phyloP scores from a whole-genome alignment of 2,888 invertebrate genomes.

The Tinea trinotella region DNA sequence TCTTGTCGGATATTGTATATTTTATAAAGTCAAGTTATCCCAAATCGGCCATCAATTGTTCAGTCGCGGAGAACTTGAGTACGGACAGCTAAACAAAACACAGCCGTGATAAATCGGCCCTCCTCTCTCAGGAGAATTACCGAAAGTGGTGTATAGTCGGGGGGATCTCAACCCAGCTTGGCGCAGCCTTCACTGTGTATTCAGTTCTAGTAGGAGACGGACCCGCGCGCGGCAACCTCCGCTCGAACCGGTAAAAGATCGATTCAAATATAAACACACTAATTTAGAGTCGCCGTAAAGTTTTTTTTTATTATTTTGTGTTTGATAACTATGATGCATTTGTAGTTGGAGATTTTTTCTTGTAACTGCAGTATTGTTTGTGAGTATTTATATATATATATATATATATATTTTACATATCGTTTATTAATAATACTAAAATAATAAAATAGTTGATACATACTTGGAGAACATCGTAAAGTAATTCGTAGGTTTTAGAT shows the following conservation, averaged over 20 bases:
- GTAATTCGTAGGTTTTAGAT: no score
- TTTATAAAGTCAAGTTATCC: no score
- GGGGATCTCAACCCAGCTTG: constrained; percentile 47
- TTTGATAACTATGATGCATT: constrained; percentile 34
- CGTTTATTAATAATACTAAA: not conserved
- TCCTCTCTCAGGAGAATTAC: constrained; percentile 57
- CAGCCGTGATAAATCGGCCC: constrained; percentile 54
- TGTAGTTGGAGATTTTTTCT: constrained; percentile 27
- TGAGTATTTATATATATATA: constrained; percentile 4
- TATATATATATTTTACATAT: no score
- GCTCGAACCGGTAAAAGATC: constrained; percentile 8
- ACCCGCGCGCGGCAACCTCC: constrained; percentile 2
- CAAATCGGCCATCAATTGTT: no score
- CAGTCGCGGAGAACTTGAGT: no score
- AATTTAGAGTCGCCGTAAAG: not conserved
- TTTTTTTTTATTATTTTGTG: constrained; percentile 26
- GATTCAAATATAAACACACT: constrained; percentile 6
- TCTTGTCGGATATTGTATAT: no score
- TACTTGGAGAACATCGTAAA: not conserved
- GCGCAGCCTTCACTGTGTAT: constrained; percentile 17
- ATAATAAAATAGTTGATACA: not conserved
- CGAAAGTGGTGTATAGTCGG: constrained; percentile 58
- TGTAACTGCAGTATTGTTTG: constrained; percentile 23
- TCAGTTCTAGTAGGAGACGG: not conserved
- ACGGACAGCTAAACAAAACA: constrained; percentile 25